A percentile compares a stretch with the other conserved stretches of the same genome.
phyloP scores from a whole-genome alignment of 2,888 invertebrate species.

The Parnassius smintheus region DNA sequence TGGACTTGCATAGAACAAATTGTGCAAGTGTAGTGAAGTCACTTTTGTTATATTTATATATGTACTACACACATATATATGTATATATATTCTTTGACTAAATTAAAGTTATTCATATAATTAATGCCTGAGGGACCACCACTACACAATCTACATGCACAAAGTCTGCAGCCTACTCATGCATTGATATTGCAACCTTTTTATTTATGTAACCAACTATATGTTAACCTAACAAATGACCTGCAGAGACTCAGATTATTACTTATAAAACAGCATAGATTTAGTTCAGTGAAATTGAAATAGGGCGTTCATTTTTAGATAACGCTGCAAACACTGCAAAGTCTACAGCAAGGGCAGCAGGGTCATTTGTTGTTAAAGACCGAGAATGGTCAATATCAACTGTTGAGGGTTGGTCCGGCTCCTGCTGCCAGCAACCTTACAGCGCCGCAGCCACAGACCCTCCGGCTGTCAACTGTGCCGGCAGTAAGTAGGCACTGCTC shows the following conservation, averaged over 20 bases:
- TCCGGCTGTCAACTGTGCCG: slow-evolving; percentile 93
- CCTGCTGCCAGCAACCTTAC: slow-evolving; percentile 82
- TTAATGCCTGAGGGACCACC: slow-evolving; percentile 2
- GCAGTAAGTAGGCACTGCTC: slow-evolving; percentile 89
- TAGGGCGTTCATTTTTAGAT: slow-evolving; percentile 84
- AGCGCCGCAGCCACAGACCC: slow-evolving; percentile 85
- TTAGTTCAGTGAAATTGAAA: slow-evolving; percentile 53
- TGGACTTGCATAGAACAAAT: too few relatives aligned
- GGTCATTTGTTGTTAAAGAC: slow-evolving; percentile 96
- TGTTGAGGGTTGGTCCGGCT: slow-evolving; percentile 90
- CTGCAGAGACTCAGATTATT: slow-evolving; percentile 29
- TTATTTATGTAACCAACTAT: slow-evolving; percentile 16
- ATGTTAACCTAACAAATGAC: slow-evolving; percentile 34
- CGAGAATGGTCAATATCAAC: slow-evolving; percentile 97
- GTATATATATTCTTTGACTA: too few relatives aligned
- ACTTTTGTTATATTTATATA: too few relatives aligned
- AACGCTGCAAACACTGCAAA: slow-evolving; percentile 93
- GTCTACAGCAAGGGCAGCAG: slow-evolving; percentile 93
- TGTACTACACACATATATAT: too few relatives aligned
- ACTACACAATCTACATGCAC: slow-evolving; percentile 1
- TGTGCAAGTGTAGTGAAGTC: too few relatives aligned
- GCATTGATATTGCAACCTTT: slow-evolving; percentile 18
- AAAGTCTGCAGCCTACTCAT: slow-evolving; percentile 1
- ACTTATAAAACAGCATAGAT: slow-evolving; percentile 11
- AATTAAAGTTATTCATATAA: too few relatives aligned